Evolutionary conservation across 2,888 invertebrate genomes (phyloP).

Genomic region (Hemithea aestivaria): DNA sequence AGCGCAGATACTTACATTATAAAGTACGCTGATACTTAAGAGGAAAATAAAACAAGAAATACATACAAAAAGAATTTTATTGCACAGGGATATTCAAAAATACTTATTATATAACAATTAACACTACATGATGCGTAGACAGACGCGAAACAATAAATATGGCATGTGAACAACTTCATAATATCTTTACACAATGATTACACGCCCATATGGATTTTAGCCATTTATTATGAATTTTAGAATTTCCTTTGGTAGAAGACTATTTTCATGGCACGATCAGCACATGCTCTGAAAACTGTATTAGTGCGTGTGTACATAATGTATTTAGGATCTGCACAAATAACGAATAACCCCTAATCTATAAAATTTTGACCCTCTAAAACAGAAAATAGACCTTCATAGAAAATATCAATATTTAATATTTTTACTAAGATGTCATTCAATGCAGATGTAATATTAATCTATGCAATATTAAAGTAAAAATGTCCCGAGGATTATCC

Average conservation of each 20-base stretch:
- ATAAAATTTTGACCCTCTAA: too few relatives aligned
- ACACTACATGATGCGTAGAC: slow-evolving; percentile 31
- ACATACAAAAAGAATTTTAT: slow-evolving; percentile 62
- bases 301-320: too few relatives aligned
- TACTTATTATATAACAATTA: slow-evolving; percentile 56
- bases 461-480: too few relatives aligned
- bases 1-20: slow-evolving; percentile 4
- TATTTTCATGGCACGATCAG: slow-evolving; percentile 32
- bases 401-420: too few relatives aligned
- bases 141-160: slow-evolving; percentile 31
- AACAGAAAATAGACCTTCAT: too few relatives aligned
- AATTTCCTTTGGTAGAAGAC: slow-evolving; percentile 20
- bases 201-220: background rate
- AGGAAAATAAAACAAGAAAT: slow-evolving; percentile 30
- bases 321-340: too few relatives aligned
- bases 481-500: too few relatives aligned
- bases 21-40: too few relatives aligned
- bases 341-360: too few relatives aligned
- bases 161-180: slow-evolving; percentile 20
- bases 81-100: slow-evolving; percentile 69
- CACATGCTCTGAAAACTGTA: slow-evolving; percentile 32
- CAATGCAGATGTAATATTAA: too few relatives aligned
- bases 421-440: too few relatives aligned
- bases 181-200: too few relatives aligned
- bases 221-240: slow-evolving; percentile 2